Base-by-base conservation (phyloP, 2,797 vertebrate species). In the Hoplostethus atlanticus region DNA sequence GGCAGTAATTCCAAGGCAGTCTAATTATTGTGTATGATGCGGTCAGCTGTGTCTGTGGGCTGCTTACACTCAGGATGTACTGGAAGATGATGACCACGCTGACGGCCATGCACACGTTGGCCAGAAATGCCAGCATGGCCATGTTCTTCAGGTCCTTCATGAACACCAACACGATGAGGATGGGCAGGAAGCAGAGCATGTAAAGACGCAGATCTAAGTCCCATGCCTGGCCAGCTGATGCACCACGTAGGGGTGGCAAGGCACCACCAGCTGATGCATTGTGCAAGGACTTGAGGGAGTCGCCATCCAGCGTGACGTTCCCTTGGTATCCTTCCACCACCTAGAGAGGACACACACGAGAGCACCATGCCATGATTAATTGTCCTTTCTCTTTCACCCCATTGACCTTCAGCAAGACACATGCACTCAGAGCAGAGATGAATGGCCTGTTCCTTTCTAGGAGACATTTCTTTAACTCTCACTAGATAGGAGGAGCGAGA, bases 31-130 rank as follows among this genome's bases (percentile, higher is more conserved):
- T 34, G 34, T 34, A 6, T 34, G 34, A 34, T 34, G 34, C 6
- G 34, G 34, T 34, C 34, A 34, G 34, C 34, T 34, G 34, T 34
- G 34, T 34, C 31, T 46, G 53, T 63, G 10, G 15, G 17, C 12
- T 15, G 94, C 96, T 96, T 84, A 97, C 96, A 68, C 84, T 87
- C 64, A 94, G 38, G 48, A 97, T 86, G 28, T 95, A 96, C 16
- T 94, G 93, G 88, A 96, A 97, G 89, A 97, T 96, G 74, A 97
- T 94, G 25, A 96, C 85, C 40, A 97, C 91, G 83, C 96, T 97
- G 83, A 94, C 52, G 25, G 95, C 95, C 96, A 97, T 97, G 83
- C 94, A 95, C 42, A 96, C 0, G 77, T 97, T 97, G 79, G 96
- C 96, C 55, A 95, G 80, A 55, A 93, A 89, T 0, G 95, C 96